Evolutionary conservation across 2,888 invertebrate species (phyloP), one percentile per base, ranked within the genome.

Genomic region (Pelosia muscerda): DNA sequence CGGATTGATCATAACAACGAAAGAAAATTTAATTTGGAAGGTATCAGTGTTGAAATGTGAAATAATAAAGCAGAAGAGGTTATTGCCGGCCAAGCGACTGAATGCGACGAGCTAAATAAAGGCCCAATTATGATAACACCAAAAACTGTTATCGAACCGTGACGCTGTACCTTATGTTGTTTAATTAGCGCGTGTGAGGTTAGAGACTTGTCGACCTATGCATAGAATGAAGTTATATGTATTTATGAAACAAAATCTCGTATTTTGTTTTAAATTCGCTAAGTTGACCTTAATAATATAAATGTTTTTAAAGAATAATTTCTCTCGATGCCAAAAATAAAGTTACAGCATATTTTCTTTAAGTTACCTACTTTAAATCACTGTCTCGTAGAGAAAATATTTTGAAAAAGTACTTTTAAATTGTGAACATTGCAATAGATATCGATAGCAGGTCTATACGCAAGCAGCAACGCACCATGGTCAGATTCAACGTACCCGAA

Each of bases 161-260:
- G 76, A 78, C 77, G 75, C 74, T 82, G 82, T 81, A 84, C 84
- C 84, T 84, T 84, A 83, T 86, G 85, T 87, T 86, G 83, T 85
- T 85, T 83, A 82, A 85, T 86, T 87, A 83, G 81, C 81, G 78
- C 78, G 81, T 79, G 78, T 77, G 74, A 71, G 72, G 68, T 28
- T 53, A 42, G 23, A 63, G 64, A 28, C 59, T 65, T 61, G 68
- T 72, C 38, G 38, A 38, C 38, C 38, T 15, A 15, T 15, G 38
- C 13, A 3, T 1, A 38, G 38, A 15, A 38, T 38, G 15, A 38
- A 38, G 15, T 38, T 38, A 38, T 3, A 38, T 15, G 38, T 15
- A 0, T 15, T 15, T 38, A 38, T 38, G 4, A 15, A 38, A 38
- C 38, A 0, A 38, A 15, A 15, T 38, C 15, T 15, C 38, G n/a